Evolutionary conservation across 2,113 vertebrate species (phyloP).

Genomic region (Narcine bancroftii): DNA sequence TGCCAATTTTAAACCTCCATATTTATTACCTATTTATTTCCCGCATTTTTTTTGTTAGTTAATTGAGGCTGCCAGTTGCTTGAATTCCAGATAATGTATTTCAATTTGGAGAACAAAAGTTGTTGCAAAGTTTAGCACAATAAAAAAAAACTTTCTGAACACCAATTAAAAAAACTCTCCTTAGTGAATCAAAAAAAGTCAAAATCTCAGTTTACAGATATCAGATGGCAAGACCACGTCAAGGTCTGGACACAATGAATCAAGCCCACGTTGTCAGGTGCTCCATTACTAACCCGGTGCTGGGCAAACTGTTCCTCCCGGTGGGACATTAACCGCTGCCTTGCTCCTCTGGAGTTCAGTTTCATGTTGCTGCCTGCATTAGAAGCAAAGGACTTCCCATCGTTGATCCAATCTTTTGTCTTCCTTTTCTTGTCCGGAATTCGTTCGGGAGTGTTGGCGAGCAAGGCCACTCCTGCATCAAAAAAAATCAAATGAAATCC

Average conservation of each 20-base stretch:
- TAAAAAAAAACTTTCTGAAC: too few species aligned
- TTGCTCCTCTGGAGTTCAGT: slow-evolving; percentile 63
- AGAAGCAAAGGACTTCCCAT: slow-evolving; percentile 48
- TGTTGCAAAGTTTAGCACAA: too few species aligned
- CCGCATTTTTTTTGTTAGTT: too few species aligned
- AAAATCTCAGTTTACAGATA: neutral
- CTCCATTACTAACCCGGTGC: slow-evolving; percentile 63
- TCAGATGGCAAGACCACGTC: neutral
- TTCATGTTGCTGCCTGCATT: slow-evolving; percentile 48
- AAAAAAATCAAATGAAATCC: fast-evolving
- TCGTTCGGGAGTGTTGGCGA: slow-evolving; percentile 82
- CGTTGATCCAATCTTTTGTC: slow-evolving; percentile 53
- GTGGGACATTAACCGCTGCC: slow-evolving; percentile 67
- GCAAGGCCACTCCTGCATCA: slow-evolving; percentile 73
- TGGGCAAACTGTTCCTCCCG: slow-evolving; percentile 76
- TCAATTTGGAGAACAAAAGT: too few species aligned
- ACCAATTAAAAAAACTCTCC: too few species aligned
- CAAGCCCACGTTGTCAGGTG: neutral
- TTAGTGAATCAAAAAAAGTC: too few species aligned
- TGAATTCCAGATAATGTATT: too few species aligned
- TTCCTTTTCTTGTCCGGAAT: slow-evolving; percentile 68
- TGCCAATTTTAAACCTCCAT: too few species aligned
- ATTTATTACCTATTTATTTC: too few species aligned
- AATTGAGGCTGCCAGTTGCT: too few species aligned
- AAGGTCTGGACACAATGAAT: neutral